Evolutionary conservation across 2,888 invertebrate genomes (phyloP).

Genomic region (Periphyllus acericola): DNA sequence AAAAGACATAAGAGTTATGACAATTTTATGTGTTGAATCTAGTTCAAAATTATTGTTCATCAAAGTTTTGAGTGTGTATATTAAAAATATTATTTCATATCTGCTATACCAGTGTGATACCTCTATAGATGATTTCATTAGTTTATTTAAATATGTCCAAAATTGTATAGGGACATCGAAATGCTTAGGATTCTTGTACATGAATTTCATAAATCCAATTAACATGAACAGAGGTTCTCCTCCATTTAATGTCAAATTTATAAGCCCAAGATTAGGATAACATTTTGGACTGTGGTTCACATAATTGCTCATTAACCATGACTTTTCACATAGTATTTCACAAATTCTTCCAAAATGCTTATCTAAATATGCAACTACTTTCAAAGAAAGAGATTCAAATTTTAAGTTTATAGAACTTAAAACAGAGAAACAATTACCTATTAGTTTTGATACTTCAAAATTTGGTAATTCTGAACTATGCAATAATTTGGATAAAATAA

Average conservation of each 20-base stretch:
- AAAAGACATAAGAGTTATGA: slow-evolving; percentile 37
- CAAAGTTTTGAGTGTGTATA: slow-evolving; percentile 26
- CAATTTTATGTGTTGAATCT: slow-evolving; percentile 26
- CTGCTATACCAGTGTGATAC: slow-evolving; percentile 50
- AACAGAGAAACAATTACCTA: slow-evolving; percentile 47
- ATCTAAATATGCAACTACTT: slow-evolving; percentile 40
- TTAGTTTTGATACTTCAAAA: slow-evolving; percentile 57
- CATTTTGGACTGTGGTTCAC: slow-evolving; percentile 51
- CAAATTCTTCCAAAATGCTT: slow-evolving; percentile 49
- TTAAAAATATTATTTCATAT: slow-evolving; percentile 46
- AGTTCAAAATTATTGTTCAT: background rate
- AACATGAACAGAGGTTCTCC: slow-evolving; percentile 54
- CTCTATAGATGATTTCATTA: slow-evolving; percentile 54
- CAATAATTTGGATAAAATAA: slow-evolving; percentile 41
- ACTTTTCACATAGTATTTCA: slow-evolving; percentile 47
- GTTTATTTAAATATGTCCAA: slow-evolving; percentile 49
- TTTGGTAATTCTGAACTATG: slow-evolving; percentile 25
- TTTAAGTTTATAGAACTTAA: slow-evolving; percentile 48
- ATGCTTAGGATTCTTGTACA: slow-evolving; percentile 13
- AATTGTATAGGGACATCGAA: slow-evolving; percentile 46
- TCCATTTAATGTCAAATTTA: slow-evolving; percentile 30
- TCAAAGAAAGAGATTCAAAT: slow-evolving; percentile 29
- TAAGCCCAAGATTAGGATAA: slow-evolving; percentile 51
- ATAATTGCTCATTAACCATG: slow-evolving; percentile 53
- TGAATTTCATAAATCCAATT: slow-evolving; percentile 56